These are phyloP conservation scores for Platycheirus albimanus DNA, from an alignment of 2,888 invertebrate genomes.

Conservation along the genomic window DNA sequence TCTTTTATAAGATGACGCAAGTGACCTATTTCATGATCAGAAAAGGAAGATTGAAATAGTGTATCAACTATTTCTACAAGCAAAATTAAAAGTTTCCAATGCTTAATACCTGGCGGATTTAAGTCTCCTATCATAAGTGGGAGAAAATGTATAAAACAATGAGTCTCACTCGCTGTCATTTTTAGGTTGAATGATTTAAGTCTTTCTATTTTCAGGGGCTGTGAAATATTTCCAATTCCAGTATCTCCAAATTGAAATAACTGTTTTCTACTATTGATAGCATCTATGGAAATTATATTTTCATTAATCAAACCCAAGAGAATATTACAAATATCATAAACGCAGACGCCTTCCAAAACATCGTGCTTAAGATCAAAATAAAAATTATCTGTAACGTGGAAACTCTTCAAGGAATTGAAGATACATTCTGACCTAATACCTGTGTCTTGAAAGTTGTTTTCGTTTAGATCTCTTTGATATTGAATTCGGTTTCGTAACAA, in stretches of 20 bases:
- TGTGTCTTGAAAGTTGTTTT: background rate
- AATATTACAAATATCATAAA: slow-evolving; percentile 13
- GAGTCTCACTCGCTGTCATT: background rate
- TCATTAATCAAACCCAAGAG: background rate
- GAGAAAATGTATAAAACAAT: background rate
- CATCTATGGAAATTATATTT: background rate
- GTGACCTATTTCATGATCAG: background rate
- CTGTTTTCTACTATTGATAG: background rate
- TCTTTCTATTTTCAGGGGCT: background rate
- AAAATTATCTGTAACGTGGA: background rate
- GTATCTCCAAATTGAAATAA: background rate
- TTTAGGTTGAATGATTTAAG: background rate
- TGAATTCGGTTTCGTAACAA: background rate
- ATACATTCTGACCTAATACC: background rate
- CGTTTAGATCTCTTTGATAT: background rate
- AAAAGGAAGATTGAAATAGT: background rate
- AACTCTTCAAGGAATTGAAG: background rate
- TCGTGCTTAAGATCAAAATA: slow-evolving; percentile 20
- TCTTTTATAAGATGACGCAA: background rate
- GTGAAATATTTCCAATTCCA: background rate
- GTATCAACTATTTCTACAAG: background rate
- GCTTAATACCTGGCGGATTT: background rate
- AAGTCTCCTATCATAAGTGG: background rate
- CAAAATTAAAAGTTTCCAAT: background rate
- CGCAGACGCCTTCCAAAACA: slow-evolving; percentile 3